Conservation (phyloP, 2,797 vertebrate species). For the Acanthurus tractus region DNA sequence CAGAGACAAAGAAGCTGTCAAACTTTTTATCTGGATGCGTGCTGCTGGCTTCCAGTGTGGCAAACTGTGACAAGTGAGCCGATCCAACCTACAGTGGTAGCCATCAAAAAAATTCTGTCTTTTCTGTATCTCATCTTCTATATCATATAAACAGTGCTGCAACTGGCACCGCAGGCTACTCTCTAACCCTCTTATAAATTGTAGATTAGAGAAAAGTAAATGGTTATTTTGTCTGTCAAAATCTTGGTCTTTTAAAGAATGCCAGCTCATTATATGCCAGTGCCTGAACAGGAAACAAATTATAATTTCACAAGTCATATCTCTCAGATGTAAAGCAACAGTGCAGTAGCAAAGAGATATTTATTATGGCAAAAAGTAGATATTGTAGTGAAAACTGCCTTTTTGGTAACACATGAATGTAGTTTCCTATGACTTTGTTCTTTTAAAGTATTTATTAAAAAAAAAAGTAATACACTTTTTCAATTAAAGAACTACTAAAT, state of each 20-base stretch:
- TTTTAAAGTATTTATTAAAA: not conserved
- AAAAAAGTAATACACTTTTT: not conserved
- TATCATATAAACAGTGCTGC: conserved; percentile 19
- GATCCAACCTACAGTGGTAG: conserved; percentile 50
- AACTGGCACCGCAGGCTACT: conserved; percentile 7
- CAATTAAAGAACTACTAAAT: not conserved
- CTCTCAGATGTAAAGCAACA: not conserved
- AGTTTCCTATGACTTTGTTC: not conserved
- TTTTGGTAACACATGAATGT: not conserved
- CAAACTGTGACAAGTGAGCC: conserved; percentile 53
- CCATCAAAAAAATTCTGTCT: conserved; percentile 38
- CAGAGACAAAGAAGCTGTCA: conserved; percentile 67
- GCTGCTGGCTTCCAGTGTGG: conserved; percentile 46
- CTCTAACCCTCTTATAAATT: conserved; percentile 27
- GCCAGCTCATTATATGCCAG: conserved; percentile 5
- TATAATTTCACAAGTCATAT: conserved; percentile 14
- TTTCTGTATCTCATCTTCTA: conserved; percentile 21
- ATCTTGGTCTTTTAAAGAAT: conserved; percentile 3
- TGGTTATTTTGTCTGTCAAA: conserved; percentile 29
- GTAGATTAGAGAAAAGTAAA: conserved; percentile 34
- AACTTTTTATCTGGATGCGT: conserved; percentile 46
- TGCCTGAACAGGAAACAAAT: not conserved
- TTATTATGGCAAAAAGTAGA: not conserved
- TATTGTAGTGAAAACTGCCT: not conserved
- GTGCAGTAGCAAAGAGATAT: not conserved